Base-by-base conservation (phyloP, 2,888 invertebrate species). In the Cosmopolites sordidus region DNA sequence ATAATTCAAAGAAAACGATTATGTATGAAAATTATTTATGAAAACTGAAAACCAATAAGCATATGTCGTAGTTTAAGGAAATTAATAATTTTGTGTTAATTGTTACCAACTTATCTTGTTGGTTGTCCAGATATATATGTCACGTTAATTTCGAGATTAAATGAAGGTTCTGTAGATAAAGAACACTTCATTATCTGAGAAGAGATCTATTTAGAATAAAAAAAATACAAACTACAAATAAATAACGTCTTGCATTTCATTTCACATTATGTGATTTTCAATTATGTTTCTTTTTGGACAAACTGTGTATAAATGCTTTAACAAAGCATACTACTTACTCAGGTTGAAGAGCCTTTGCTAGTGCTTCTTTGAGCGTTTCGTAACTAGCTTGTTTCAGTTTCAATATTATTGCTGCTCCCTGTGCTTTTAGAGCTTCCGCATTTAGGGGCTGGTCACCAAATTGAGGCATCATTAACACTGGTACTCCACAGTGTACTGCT, bases 361-460 rank as follows among this genome's bases (percentile, higher is more conserved):
- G 73, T 1, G 81, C 79, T 39, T 78, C 73, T 45, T 77, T 66
- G 16, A 86, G 72, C 43, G 70, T 75, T 37, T 80, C 75, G 60
- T 80, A 80, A n/a, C 75, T 79, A 38, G 84, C 74, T 29, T 81
- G 75, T 41, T 78, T 69, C 59, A 82, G 82, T 33, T 78, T 67
- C 1, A 86, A 72, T 4, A 82, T 74, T 1, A 79, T 73, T 1
- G 82, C 86, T 2, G 82, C 73, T 4, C 83, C 82, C 6, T 79
- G 78, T 43, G 82, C 81, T 63, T 79, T 77, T 2, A 83, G 68
- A 0, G 80, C 80, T 39, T 78, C 78, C 0, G 82, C 83, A 66
- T 87, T 87, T 0, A 81, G 78, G 56, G 80, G 82, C 65, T 87
- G 86, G 66, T 86, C 86, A 1, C 86, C 86, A 63, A 83, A 86